A percentile compares a stretch with the other conserved stretches of the same genome.
These are phyloP conservation scores for Epinephelus lanceolatus DNA, from an alignment of 2,113 vertebrate species.

Conservation along the genomic window DNA sequence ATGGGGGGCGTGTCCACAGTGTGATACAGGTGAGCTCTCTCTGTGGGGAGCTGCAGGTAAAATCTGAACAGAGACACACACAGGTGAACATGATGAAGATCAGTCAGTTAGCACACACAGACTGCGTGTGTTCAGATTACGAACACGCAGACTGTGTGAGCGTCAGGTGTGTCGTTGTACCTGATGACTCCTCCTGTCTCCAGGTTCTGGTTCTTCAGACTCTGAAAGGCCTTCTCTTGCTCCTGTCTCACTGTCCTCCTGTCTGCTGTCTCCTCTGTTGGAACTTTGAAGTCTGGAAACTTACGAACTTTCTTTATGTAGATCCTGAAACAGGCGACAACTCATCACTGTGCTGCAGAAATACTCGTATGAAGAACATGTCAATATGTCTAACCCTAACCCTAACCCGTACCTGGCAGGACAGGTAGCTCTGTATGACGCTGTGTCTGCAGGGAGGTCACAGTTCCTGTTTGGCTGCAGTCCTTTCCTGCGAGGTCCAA, in stretches of 20 bases:
- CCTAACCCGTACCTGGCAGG: not conserved
- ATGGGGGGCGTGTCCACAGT: not conserved
- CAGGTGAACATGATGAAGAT: not conserved
- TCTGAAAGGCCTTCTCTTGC: not conserved
- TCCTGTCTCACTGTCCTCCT: slow-evolving; percentile 7
- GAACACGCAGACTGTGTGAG: too few species aligned
- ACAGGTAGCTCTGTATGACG: slow-evolving; percentile 9
- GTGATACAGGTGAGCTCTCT: slow-evolving; percentile 17
- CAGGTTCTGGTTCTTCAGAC: slow-evolving; percentile 11
- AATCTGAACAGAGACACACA: not conserved
- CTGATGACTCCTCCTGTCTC: not conserved
- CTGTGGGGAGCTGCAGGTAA: slow-evolving; percentile 16
- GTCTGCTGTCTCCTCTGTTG: not conserved
- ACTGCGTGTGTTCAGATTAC: too few species aligned
- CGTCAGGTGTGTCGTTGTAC: not conserved
- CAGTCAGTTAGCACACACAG: too few species aligned
- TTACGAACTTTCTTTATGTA: slow-evolving; percentile 17
- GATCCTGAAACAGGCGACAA: not conserved
- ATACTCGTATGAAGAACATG: too few species aligned
- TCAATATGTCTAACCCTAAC: too few species aligned
- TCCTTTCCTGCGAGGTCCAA: slow-evolving; percentile 9
- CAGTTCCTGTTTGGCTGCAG: not conserved
- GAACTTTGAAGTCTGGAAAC: not conserved
- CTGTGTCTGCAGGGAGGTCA: not conserved
- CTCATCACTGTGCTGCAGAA: too few species aligned